Base-by-base conservation (phyloP, 2,113 vertebrate species). In the Oryzias melastigma region DNA sequence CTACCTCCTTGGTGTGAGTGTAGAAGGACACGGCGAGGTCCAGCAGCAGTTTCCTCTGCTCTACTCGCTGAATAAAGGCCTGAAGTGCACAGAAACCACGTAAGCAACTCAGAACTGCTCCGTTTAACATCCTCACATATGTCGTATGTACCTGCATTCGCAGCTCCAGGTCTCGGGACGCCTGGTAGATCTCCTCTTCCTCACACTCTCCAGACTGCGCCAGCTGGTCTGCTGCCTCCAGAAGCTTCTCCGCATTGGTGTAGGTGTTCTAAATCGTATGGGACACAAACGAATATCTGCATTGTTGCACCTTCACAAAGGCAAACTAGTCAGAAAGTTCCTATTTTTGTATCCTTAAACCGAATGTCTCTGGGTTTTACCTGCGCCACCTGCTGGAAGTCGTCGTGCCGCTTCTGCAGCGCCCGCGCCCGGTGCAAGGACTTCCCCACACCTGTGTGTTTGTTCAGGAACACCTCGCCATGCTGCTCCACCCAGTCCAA, bases 401-500 rank as follows among this genome's bases (percentile, higher is more conserved):
- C 97, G 65, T 98, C 94, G 0, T 98, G 96, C 48, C 97, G 93
- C 81, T 98, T 98, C 90, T 98, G 97, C 81, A 98, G 91, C 0
- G 97, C 97, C 0, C 97, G 90, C 4, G 97, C 97, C 84, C 96
- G 91, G 75, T 98, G 95, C 3, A 98, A 87, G 20, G 95, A 95
- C 73, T 98, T 98, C 4, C 97, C 97, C 35, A 98, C 97, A 7
- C 97, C 97, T 0, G 94, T 95, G 75, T 99, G 97, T 83, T 99
- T 99, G 88, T 95, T 98, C 65, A 99, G 92, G 83, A 99, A 98
- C 7, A 95, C 96, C 82, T 99, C 96, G 0, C 97, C 97, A 0
- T 98, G 97, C 76, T 98, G 97, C 91, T 99, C 96, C 75, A 99
- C 97, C 97, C 97, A 98, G 86, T 99, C 96, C 85, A 98, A 76